Evolutionary conservation across 1,140 invertebrate genomes (phyloP), one percentile per base, ranked within the genome.

Genomic region (Habropoda laboriosa): DNA sequence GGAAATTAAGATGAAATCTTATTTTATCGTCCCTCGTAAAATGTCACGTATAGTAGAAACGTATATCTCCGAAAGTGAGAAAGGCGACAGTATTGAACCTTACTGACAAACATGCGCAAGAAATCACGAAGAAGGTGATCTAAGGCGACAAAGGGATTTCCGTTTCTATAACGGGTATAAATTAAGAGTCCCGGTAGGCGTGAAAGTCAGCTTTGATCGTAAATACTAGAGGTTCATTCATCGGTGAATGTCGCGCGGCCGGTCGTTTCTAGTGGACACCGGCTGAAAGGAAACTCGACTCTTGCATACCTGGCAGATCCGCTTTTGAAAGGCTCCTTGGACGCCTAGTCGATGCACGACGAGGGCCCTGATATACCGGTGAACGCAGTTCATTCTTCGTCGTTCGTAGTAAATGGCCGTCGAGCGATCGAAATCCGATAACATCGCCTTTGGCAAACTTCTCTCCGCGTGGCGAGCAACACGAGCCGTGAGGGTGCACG

Each of bases 401-500:
- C 72, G 79, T 24, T 76, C 42, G 49, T 76, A 76, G 79, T 80
- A 80, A 80, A 80, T 80, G 73, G 72, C 63, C 45, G 73, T 76
- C 61, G 72, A 80, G 45, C 73, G 79, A 80, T 80, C 79, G 79
- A 80, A 80, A 80, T 80, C 63, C 79, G 79, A 80, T 80, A 80
- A 80, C 61, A 68, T 80, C 73, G 73, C 79, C 79, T 80, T 80
- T 80, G 79, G 73, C 72, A 45, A 76, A 80, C 49, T 80, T 80
- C 63, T 76, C 21, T 57, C 21, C 35, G 51, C 75, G 68, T 58
- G 42, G 27, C 21, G 47, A 18, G 78, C 60, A 66, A 79, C 79
- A 42, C 79, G 72, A 80, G 45, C 32, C 72, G 18, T 24, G 16
- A 45, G 51, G 38, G 42, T 6, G 40, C 40, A 40, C 53, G 57